Conservation (phyloP, 2,797 vertebrate genomes). For the Pachyuromys duprasi region DNA sequence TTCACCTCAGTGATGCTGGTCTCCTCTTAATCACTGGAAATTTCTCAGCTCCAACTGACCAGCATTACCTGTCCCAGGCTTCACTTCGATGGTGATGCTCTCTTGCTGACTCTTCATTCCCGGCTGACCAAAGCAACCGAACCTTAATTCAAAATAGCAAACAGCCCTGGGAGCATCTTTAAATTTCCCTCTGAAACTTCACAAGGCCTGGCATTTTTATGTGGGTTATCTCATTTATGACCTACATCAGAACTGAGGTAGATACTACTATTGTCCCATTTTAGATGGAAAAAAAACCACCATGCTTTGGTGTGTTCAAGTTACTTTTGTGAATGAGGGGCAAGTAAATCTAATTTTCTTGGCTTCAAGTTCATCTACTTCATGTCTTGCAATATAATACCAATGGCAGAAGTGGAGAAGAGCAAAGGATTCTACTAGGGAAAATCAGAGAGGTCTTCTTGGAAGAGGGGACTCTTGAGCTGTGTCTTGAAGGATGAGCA, state of each 20-base stretch:
- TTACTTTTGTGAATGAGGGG: not conserved
- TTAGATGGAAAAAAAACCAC: not conserved
- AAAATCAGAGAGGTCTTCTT: constrained; percentile 37
- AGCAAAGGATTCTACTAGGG: not conserved
- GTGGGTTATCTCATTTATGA: not conserved
- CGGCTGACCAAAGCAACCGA: too few relatives aligned
- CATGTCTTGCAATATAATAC: not conserved
- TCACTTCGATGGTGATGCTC: too few relatives aligned
- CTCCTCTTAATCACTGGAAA: not conserved
- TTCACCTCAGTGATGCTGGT: not conserved
- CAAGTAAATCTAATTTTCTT: not conserved
- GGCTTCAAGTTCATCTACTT: not conserved
- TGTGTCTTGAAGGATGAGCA: constrained; percentile 41
- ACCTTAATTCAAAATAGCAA: not conserved
- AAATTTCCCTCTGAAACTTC: not conserved
- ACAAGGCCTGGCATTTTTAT: not conserved
- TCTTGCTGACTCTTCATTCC: not conserved
- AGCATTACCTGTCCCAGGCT: not conserved
- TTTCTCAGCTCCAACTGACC: not conserved
- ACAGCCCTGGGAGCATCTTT: not conserved
- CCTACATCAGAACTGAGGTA: not conserved
- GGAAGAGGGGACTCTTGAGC: not conserved
- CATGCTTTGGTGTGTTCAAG: not conserved
- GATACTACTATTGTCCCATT: not conserved
- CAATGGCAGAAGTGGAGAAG: not conserved